Base-by-base conservation (phyloP, 2,888 invertebrate genomes). In the Calameuta filiformis region DNA sequence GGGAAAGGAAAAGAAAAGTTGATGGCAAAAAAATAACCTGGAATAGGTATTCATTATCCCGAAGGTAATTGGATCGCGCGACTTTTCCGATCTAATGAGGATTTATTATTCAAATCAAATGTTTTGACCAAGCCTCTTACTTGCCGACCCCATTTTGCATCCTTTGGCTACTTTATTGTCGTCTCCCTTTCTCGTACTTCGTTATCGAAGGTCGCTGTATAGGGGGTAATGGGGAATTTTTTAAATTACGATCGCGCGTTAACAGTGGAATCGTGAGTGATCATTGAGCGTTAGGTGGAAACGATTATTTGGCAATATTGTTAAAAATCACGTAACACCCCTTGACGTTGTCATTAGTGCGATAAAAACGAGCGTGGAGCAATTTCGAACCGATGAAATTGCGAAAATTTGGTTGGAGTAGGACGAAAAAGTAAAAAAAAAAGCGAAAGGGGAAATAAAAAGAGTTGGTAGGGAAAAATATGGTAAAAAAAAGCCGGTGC, bases 81-180 rank as follows among this genome's bases (percentile, higher is more conserved):
- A 82, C 81, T 84, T 23, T 81, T 82, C 82, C 85, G 76, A 86
- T 86, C 85, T 84, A 88, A 88, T 85, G 85, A 89, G 85, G 86
- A 88, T 88, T 89, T 87, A 87, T 88, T 87, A 87, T 86, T 86
- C 85, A 87, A 86, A 84, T 87, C 85, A 85, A 84, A 85, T 87
- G 83, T 85, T 87, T 85, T 79, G 82, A 79, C 83, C 81, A 84
- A 80, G 83, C 85, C 81, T 81, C 83, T 85, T 86, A 83, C 79
- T 83, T 78, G 77, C 34, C 76, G 73, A 77, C 56, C 56, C 56
- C 23, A 56, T 56, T 56, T 56, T 23, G 2, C 23, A 23, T 56
- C 23, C 23, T 1, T 56, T 56, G 6, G 56, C 9, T 23, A 9
- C 12, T 56, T 23, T 4, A 56, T 56, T 23, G 56, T 9, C 9